A percentile compares a stretch with the other conserved stretches of the same genome.
phyloP scores from a whole-genome alignment of 2,797 vertebrate species.

The Poeciliopsis turneri region DNA sequence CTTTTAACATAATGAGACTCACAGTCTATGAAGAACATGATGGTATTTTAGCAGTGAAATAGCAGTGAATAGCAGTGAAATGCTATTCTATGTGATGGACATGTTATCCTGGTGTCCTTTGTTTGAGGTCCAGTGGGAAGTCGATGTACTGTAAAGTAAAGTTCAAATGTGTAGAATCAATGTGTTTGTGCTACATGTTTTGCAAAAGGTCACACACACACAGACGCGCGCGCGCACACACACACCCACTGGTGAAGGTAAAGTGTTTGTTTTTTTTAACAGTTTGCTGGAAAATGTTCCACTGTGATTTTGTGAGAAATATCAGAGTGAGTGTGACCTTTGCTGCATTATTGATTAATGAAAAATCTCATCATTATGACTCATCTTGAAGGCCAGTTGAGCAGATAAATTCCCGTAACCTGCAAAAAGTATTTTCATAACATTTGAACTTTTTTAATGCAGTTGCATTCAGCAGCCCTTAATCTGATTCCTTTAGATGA shows the following conservation, averaged over 20 bases:
- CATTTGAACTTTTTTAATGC: neutral
- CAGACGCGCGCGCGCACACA: slow-evolving; percentile 3
- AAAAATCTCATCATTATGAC: slow-evolving; percentile 25
- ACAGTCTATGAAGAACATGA: neutral
- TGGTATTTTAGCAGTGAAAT: neutral
- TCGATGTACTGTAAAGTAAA: slow-evolving; percentile 35
- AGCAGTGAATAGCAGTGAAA: neutral
- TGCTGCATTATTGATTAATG: slow-evolving; percentile 37
- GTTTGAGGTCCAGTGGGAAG: slow-evolving; percentile 24
- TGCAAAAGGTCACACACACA: slow-evolving; percentile 54
- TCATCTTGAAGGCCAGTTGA: neutral
- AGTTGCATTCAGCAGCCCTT: neutral
- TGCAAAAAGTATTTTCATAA: neutral
- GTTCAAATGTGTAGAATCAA: slow-evolving; percentile 49
- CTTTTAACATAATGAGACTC: neutral
- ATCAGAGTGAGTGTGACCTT: slow-evolving; percentile 51
- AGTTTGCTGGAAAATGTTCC: slow-evolving; percentile 31
- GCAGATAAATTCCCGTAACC: neutral
- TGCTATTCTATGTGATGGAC: neutral
- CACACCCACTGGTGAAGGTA: slow-evolving; percentile 29
- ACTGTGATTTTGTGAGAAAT: slow-evolving; percentile 42
- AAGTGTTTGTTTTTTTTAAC: slow-evolving; percentile 44
- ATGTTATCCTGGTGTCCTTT: slow-evolving; percentile 20
- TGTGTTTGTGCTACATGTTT: slow-evolving; percentile 44
- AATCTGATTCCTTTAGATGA: neutral